A percentile compares a stretch with the other conserved stretches of the same genome.
phyloP scores from a whole-genome alignment of 1,140 invertebrate genomes.

The Marisa cornuarietis region DNA sequence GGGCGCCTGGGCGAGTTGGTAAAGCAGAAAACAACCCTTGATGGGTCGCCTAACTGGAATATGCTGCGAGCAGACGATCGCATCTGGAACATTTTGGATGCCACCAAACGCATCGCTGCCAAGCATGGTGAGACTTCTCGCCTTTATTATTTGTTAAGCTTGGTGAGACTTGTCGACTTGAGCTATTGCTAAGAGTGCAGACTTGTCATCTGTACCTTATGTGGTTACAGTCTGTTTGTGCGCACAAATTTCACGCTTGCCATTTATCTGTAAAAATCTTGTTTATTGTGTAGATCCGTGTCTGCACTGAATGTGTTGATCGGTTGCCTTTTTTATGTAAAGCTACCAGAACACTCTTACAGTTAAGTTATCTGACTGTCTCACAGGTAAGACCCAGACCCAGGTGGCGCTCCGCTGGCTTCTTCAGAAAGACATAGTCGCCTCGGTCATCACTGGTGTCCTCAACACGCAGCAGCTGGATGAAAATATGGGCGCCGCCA shows the following conservation, averaged over 20 bases:
- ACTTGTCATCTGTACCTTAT: too few species aligned
- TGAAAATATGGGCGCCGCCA: slow-evolving; percentile 16
- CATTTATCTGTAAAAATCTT: too few species aligned
- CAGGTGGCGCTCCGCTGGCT: slow-evolving; percentile 46
- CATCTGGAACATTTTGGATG: slow-evolving; percentile 26
- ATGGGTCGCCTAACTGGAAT: neutral
- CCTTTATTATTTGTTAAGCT: too few species aligned
- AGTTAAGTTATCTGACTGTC: too few species aligned
- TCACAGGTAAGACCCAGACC: slow-evolving; percentile 18
- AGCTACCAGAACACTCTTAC: too few species aligned
- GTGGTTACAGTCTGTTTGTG: too few species aligned
- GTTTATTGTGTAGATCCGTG: too few species aligned
- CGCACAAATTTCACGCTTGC: too few species aligned
- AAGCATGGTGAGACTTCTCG: slow-evolving; percentile 10
- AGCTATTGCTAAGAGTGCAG: too few species aligned
- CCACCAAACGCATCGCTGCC: slow-evolving; percentile 6
- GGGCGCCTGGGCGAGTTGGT: slow-evolving; percentile 25
- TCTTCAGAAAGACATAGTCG: slow-evolving; percentile 37
- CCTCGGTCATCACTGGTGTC: slow-evolving; percentile 47
- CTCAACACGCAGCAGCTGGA: slow-evolving; percentile 40
- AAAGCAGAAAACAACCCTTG: neutral
- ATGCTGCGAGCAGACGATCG: neutral
- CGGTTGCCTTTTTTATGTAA: too few species aligned
- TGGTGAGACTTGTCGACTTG: too few species aligned
- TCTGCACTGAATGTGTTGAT: too few species aligned